These are phyloP conservation scores for Hippolais icterina DNA, from an alignment of 2,113 vertebrate species.

Conservation along the genomic window DNA sequence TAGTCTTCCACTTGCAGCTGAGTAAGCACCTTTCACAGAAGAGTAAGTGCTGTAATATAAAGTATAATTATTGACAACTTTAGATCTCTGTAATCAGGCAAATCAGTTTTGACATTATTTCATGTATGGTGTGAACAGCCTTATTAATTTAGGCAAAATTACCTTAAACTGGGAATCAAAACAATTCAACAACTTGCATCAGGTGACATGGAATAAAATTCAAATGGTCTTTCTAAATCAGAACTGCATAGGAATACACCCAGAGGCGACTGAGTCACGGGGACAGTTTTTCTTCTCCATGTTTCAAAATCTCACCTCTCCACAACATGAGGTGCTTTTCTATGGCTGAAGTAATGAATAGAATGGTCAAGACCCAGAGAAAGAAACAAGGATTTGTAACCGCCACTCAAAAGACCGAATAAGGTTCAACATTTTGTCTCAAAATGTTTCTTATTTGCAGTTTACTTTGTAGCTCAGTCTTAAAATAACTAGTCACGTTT, in stretches of 20 bases:
- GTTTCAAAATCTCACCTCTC: background rate
- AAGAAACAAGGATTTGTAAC: background rate
- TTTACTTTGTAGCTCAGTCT: background rate
- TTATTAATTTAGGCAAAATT: background rate
- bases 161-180: background rate
- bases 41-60: background rate
- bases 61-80: background rate
- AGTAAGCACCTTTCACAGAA: background rate
- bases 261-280: background rate
- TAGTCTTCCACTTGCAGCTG: background rate
- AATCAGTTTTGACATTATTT: background rate
- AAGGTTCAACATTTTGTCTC: background rate
- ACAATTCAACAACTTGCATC: background rate
- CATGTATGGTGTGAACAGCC: background rate
- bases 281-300: fast-evolving
- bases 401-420: fast-evolving
- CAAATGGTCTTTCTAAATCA: background rate
- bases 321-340: background rate
- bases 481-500: background rate
- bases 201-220: background rate
- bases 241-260: background rate
- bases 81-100: background rate
- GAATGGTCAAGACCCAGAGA: background rate
- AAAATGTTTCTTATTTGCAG: background rate
- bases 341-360: background rate